phyloP scores from a whole-genome alignment of 2,888 invertebrate species.

The Nephrotoma flavescens region DNA sequence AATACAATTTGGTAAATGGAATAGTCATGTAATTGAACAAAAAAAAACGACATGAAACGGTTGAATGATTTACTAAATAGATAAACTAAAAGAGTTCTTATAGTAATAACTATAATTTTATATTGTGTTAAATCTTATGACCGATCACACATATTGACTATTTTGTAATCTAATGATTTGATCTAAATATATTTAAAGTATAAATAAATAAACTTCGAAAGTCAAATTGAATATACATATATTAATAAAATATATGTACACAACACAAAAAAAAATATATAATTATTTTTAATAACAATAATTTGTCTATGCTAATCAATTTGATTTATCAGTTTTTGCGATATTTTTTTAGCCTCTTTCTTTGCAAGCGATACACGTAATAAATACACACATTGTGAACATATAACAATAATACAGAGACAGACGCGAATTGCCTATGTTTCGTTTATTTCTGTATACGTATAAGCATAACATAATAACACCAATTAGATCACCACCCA shows the following conservation, averaged over 20 bases:
- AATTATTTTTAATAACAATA: not conserved
- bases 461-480: not conserved
- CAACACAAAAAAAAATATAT: not conserved
- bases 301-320: not conserved
- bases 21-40: not conserved
- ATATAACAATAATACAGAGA: not conserved
- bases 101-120: not conserved
- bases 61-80: not conserved
- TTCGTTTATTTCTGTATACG: too few relatives aligned
- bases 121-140: not conserved
- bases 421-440: not conserved
- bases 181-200: not conserved
- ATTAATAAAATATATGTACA: not conserved
- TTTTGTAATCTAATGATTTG: not conserved
- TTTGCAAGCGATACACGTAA: not conserved
- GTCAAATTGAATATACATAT: not conserved
- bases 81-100: not conserved
- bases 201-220: not conserved
- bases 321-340: not conserved
- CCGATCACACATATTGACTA: not conserved
- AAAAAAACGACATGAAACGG: not conserved
- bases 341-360: not conserved
- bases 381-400: not conserved
- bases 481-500: not conserved
- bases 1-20: not conserved